Conservation (phyloP, 2,888 invertebrate species). For the Sphaerophoria rueppellii region DNA sequence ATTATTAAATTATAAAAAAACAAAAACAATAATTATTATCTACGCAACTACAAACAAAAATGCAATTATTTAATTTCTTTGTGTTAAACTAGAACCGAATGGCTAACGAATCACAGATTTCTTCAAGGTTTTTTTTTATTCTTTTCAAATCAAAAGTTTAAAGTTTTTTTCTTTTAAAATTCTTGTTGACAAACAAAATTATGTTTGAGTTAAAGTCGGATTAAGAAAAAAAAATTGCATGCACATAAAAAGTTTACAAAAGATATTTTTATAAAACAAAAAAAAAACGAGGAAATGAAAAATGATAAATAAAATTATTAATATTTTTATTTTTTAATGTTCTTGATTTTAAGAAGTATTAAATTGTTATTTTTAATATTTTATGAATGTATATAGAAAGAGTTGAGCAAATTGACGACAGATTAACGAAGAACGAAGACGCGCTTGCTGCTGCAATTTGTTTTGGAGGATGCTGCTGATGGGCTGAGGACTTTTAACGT, state of each 20-base stretch:
- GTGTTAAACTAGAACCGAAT: conserved; percentile 67
- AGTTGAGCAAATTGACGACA: conserved; percentile 46
- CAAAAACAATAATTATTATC: conserved; percentile 38
- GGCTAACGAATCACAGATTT: conserved; percentile 71
- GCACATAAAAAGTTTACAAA: conserved; percentile 4
- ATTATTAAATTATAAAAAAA: conserved; percentile 8
- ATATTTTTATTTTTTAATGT: conserved; percentile 1
- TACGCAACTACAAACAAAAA: conserved; percentile 54
- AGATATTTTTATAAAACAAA: conserved; percentile 1
- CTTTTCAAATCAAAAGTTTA: conserved; percentile 6
- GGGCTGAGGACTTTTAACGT: conserved; percentile 85
- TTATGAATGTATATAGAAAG: conserved; percentile 10
- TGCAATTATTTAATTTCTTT: conserved; percentile 64
- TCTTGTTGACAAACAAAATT: not conserved
- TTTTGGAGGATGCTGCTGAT: conserved; percentile 4
- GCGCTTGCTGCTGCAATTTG: conserved; percentile 74
- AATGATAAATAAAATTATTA: not conserved
- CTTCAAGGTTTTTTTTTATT: conserved; percentile 31
- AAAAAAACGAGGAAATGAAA: conserved; percentile 41
- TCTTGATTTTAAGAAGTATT: not conserved
- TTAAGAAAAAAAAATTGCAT: conserved; percentile 39
- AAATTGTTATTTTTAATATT: conserved; percentile 17
- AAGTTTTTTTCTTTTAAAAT: not conserved
- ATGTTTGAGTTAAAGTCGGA: not conserved
- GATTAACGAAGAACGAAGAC: conserved; percentile 30